phyloP scores from a whole-genome alignment of 2,113 vertebrate species.

The Dolichotis patagonum region DNA sequence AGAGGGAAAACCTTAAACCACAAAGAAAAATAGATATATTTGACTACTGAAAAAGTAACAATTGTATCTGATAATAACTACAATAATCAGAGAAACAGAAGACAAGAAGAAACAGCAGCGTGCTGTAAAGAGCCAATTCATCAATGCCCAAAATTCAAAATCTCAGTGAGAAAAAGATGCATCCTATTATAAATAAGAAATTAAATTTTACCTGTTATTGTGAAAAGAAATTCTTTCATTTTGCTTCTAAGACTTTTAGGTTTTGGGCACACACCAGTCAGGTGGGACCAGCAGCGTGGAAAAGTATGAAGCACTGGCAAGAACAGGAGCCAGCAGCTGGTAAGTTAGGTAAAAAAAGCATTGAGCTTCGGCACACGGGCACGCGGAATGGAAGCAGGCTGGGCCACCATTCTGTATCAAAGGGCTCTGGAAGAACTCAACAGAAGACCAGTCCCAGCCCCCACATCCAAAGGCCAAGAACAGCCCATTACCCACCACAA shows the following conservation, averaged over 20 bases:
- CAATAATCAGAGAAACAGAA: background rate
- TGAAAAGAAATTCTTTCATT: background rate
- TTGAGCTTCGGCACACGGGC: too few species aligned
- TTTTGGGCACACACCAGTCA: background rate
- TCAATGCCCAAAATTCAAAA: background rate
- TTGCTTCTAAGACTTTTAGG: slow-evolving; percentile 7
- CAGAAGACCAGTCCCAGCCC: too few species aligned
- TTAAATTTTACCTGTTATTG: background rate
- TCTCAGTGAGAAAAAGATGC: background rate
- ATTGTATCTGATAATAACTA: background rate
- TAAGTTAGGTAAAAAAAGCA: background rate
- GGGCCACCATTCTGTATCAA: too few species aligned
- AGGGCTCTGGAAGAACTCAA: background rate
- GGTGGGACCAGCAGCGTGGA: background rate
- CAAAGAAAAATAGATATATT: slow-evolving; percentile 40
- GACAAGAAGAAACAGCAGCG: background rate
- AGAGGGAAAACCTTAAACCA: slow-evolving; percentile 52
- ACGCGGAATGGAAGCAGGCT: background rate
- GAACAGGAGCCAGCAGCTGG: background rate
- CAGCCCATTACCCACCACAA: background rate
- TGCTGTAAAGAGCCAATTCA: background rate
- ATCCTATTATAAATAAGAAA: background rate
- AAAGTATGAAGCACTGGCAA: too few species aligned
- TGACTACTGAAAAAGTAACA: slow-evolving; percentile 20
- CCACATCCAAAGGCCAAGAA: background rate